Conservation (phyloP, 2,113 vertebrate genomes). For the Ophiodon elongatus region DNA sequence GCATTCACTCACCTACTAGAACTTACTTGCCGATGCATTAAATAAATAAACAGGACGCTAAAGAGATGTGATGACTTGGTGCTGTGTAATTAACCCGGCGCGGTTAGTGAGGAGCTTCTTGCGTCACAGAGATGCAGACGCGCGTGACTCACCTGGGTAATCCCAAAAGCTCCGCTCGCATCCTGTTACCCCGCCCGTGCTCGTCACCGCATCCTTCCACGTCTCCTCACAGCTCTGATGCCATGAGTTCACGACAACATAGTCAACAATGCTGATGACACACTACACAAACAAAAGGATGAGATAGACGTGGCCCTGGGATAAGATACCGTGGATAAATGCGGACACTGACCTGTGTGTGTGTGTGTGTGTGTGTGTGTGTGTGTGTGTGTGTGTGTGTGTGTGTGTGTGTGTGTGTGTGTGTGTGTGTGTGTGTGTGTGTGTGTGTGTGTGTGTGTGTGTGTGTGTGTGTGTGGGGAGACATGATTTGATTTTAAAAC, state of each 20-base stretch:
- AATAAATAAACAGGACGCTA: neutral
- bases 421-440: constrained; percentile 15
- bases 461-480: neutral
- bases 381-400: constrained; percentile 18
- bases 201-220: neutral
- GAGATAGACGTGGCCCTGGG: too few relatives aligned
- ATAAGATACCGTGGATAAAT: neutral
- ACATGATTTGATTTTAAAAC: constrained; percentile 36
- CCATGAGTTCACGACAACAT: too few relatives aligned
- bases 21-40: neutral
- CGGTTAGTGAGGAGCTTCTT: neutral
- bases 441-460: constrained; percentile 22
- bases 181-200: neutral
- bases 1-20: constrained; percentile 1
- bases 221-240: too few relatives aligned
- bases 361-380: constrained; percentile 15
- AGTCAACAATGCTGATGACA: neutral
- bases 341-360: neutral
- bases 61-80: neutral
- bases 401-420: constrained; percentile 17
- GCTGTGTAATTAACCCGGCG: neutral
- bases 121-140: neutral
- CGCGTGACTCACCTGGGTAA: too few relatives aligned
- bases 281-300: neutral
- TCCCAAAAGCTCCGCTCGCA: neutral